Evolutionary conservation across 2,113 vertebrate species (phyloP).

Genomic region (Steatornis caripensis): DNA sequence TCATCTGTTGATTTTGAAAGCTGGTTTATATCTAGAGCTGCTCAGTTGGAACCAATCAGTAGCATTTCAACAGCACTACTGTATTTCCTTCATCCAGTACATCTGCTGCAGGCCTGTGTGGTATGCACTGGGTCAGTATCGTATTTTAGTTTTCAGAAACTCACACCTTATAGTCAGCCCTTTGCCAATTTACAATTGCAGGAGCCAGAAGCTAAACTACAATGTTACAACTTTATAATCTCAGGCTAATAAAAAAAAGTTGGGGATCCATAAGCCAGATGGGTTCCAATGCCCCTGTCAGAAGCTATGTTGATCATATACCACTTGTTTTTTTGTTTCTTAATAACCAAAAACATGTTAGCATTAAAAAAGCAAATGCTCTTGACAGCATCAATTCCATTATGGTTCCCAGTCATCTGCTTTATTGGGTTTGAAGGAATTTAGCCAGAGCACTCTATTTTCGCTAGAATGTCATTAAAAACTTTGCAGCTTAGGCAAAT

Average conservation of each 20-base stretch:
- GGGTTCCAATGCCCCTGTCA: conserved; percentile 60
- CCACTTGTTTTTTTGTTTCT: conserved; percentile 39
- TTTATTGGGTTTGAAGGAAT: conserved; percentile 65
- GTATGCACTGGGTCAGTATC: neutral
- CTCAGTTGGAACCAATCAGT: conserved; percentile 45
- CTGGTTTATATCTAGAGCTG: conserved; percentile 28
- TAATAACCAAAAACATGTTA: conserved; percentile 62
- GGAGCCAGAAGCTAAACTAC: conserved; percentile 66
- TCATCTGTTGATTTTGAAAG: conserved; percentile 22
- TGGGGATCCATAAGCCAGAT: conserved; percentile 61
- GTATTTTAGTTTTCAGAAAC: conserved; percentile 59
- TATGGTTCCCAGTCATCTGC: conserved; percentile 51
- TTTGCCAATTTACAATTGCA: conserved; percentile 68
- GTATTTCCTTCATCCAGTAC: conserved; percentile 27
- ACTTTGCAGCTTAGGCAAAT: conserved; percentile 58
- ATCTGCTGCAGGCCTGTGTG: conserved; percentile 55
- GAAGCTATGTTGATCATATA: conserved; percentile 45
- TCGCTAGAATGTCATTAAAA: conserved; percentile 45
- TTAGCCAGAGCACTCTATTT: conserved; percentile 33
- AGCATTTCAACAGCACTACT: conserved; percentile 22
- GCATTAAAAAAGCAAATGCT: conserved; percentile 59
- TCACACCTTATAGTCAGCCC: conserved; percentile 59
- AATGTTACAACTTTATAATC: conserved; percentile 66
- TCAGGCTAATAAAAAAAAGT: conserved; percentile 53
- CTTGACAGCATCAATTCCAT: conserved; percentile 46